Conservation (phyloP, 2,888 invertebrate species). For the Dione vanillae region DNA sequence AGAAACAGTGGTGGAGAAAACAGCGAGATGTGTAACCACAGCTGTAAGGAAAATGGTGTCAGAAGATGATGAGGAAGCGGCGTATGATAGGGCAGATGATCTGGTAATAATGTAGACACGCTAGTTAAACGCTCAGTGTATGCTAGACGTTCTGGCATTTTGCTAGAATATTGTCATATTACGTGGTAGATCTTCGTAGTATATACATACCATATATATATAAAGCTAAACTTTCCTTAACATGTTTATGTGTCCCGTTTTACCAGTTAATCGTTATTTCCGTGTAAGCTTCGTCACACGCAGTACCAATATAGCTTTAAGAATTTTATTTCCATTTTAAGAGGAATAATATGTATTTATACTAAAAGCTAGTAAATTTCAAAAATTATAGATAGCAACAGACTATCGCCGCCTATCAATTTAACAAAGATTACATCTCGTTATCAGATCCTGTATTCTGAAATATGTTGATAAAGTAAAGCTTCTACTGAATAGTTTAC, state of each 20-base stretch:
- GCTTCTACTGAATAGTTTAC: slow-evolving; percentile 1
- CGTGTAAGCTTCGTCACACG: background rate
- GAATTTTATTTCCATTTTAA: background rate
- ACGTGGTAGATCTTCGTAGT: background rate
- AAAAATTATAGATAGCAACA: background rate
- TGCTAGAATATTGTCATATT: background rate
- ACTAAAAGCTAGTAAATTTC: no score
- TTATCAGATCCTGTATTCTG: slow-evolving; percentile 30
- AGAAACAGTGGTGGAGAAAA: slow-evolving; percentile 85
- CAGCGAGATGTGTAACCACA: slow-evolving; percentile 77
- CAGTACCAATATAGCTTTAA: background rate
- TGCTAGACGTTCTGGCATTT: background rate
- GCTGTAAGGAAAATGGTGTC: slow-evolving; percentile 82
- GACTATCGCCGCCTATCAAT: slow-evolving; percentile 6
- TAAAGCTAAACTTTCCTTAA: slow-evolving; percentile 23
- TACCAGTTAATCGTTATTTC: slow-evolving; percentile 5
- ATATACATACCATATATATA: background rate
- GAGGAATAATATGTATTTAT: no score
- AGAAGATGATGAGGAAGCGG: slow-evolving; percentile 84
- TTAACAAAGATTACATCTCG: slow-evolving; percentile 21
- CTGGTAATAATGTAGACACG: slow-evolving; percentile 83
- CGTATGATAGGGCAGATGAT: slow-evolving; percentile 87
- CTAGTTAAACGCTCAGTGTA: slow-evolving; percentile 22
- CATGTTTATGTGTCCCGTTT: background rate
- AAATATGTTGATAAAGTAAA: slow-evolving; percentile 29